These are phyloP conservation scores for Poeciliopsis retropinna DNA, from an alignment of 2,113 vertebrate species.

Conservation along the genomic window DNA sequence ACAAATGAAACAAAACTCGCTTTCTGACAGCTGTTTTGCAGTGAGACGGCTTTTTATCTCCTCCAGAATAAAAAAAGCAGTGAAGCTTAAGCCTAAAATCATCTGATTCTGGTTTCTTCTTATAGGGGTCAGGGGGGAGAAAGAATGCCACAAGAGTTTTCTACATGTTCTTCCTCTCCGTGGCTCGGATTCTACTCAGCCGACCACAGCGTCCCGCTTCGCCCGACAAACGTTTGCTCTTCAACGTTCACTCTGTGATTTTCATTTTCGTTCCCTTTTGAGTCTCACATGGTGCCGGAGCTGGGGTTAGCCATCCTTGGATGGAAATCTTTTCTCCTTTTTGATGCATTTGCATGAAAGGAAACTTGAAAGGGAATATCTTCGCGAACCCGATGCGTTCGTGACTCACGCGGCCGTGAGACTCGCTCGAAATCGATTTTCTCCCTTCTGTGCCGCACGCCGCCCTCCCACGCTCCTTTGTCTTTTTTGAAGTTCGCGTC, in stretches of 20 bases:
- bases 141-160: not conserved
- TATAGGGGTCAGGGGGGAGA: not conserved
- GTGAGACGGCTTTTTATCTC: no score
- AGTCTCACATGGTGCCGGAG: not conserved
- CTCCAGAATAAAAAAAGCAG: no score
- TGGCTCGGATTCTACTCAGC: no score
- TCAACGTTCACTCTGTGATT: not conserved
- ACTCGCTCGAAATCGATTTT: constrained; percentile 23
- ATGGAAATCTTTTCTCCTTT: constrained; percentile 2
- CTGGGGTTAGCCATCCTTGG: constrained; percentile 1
- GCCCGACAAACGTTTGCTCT: not conserved
- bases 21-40: no score
- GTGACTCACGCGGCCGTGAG: constrained; percentile 11
- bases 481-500: constrained; percentile 11
- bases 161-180: not conserved
- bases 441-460: constrained; percentile 5
- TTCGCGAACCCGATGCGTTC: constrained; percentile 14
- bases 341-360: constrained; percentile 28
- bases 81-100: no score
- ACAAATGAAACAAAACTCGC: no score
- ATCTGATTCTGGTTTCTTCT: no score
- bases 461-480: constrained; percentile 8
- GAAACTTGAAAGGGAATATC: constrained; percentile 14
- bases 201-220: not conserved
- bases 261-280: not conserved